These are phyloP conservation scores for Pterostichus niger DNA, from an alignment of 2,888 invertebrate species.

Conservation along the genomic window DNA sequence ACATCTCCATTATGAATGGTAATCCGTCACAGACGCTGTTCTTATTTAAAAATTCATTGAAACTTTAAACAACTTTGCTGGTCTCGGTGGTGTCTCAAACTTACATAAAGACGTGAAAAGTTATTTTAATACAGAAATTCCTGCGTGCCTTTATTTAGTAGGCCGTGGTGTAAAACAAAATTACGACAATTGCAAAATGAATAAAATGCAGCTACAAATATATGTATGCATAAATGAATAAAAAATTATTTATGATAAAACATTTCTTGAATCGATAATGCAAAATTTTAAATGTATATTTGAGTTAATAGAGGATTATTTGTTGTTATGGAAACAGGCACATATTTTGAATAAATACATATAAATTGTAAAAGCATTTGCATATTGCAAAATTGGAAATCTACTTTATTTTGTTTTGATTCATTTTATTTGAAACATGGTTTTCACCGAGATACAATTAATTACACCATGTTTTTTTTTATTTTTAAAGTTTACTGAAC, in stretches of 20 bases:
- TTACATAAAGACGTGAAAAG: not conserved
- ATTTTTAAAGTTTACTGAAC: too few relatives aligned
- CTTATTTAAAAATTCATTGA: slow-evolving; percentile 49
- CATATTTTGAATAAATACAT: slow-evolving; percentile 21
- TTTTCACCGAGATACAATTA: slow-evolving; percentile 17
- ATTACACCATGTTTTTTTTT: not conserved
- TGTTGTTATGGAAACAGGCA: not conserved
- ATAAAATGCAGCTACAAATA: too few relatives aligned
- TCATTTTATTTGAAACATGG: slow-evolving; percentile 33
- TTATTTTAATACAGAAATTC: slow-evolving; percentile 2
- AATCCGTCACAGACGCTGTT: slow-evolving; percentile 40
- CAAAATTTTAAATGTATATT: slow-evolving; percentile 23
- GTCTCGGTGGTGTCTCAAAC: not conserved
- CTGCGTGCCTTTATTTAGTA: not conserved
- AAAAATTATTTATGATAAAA: not conserved
- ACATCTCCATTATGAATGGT: slow-evolving; percentile 37
- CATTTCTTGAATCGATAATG: not conserved
- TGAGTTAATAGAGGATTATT: slow-evolving; percentile 9
- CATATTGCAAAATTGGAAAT: slow-evolving; percentile 7
- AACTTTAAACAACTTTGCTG: slow-evolving; percentile 16
- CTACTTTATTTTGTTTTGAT: slow-evolving; percentile 9
- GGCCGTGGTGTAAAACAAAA: too few relatives aligned
- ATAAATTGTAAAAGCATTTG: slow-evolving; percentile 2
- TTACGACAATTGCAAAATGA: too few relatives aligned
- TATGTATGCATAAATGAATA: too few relatives aligned